Percentiles rank a stretch among this genome's conserved stretches.
Evolutionary conservation across 1,140 invertebrate species (phyloP).

Genomic region (Bemisia tabaci): DNA sequence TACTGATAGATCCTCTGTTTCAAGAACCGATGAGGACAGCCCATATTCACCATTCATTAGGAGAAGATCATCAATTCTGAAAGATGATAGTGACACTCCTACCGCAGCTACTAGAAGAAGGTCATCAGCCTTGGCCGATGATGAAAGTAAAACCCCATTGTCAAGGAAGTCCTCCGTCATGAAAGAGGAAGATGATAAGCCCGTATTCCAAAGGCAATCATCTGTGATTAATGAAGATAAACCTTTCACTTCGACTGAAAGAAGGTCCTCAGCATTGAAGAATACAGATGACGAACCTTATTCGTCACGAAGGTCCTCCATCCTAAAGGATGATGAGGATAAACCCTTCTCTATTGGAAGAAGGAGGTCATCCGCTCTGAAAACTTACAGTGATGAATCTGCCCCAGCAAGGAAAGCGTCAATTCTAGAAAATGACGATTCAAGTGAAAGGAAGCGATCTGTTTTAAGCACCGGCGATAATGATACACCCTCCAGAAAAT

Average conservation of each 20-base stretch:
- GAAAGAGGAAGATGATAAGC: neutral
- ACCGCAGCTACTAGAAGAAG: neutral
- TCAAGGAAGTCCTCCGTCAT: neutral
- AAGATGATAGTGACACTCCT: neutral
- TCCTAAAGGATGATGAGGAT: neutral
- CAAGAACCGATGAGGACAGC: neutral
- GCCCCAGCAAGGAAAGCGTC: neutral
- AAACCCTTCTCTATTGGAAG: neutral
- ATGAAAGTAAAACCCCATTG: neutral
- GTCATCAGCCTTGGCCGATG: neutral
- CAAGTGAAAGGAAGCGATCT: neutral
- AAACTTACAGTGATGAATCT: neutral
- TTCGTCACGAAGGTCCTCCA: neutral
- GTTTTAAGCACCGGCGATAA: neutral
- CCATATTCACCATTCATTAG: too few species aligned
- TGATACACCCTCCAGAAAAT: conserved; percentile 1
- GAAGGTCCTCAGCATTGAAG: neutral
- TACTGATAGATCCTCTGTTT: neutral
- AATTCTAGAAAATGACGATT: neutral
- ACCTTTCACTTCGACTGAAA: neutral
- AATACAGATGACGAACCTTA: conserved; percentile 4
- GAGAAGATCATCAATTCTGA: neutral
- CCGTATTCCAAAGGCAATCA: neutral
- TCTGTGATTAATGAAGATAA: neutral
- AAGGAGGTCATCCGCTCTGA: neutral